Conservation (phyloP, 2,888 invertebrate species). For the Cabera pusaria region DNA sequence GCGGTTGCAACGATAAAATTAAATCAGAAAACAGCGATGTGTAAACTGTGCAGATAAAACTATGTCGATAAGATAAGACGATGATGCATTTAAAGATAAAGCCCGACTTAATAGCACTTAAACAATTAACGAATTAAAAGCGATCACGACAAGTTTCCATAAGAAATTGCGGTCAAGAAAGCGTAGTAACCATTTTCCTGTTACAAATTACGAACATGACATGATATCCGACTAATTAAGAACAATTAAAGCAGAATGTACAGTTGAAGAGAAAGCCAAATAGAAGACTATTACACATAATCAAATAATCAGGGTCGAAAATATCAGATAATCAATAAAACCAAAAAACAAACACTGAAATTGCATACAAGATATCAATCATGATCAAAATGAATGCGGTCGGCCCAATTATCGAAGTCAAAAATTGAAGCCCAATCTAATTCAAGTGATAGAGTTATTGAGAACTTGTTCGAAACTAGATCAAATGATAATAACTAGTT, state of each 20-base stretch:
- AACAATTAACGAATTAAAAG: conserved; percentile 20
- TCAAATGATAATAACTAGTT: conserved; percentile 26
- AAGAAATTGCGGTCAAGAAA: conserved; percentile 35
- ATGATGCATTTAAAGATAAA: no score
- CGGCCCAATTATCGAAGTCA: conserved; percentile 27
- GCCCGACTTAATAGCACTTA: no score
- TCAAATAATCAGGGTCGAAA: conserved; percentile 24
- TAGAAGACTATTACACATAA: conserved; percentile 18
- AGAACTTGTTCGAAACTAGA: conserved; percentile 30
- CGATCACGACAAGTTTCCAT: conserved; percentile 32
- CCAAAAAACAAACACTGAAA: conserved; percentile 28
- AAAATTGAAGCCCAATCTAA: conserved; percentile 24
- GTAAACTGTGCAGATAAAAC: no score
- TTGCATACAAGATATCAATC: conserved; percentile 19
- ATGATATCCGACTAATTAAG: conserved; percentile 29
- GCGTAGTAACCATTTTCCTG: conserved; percentile 34
- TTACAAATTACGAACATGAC: conserved; percentile 30
- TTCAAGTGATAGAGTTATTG: conserved; percentile 31
- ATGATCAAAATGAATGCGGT: conserved; percentile 24
- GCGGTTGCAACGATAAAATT: no score
- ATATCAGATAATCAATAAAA: conserved; percentile 21
- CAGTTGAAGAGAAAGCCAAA: conserved; percentile 30
- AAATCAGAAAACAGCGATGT: conserved; percentile 9
- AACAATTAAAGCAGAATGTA: conserved; percentile 27
- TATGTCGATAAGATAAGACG: no score